Base-by-base conservation (phyloP, 2,113 vertebrate genomes). In the Mastomys coucha region DNA sequence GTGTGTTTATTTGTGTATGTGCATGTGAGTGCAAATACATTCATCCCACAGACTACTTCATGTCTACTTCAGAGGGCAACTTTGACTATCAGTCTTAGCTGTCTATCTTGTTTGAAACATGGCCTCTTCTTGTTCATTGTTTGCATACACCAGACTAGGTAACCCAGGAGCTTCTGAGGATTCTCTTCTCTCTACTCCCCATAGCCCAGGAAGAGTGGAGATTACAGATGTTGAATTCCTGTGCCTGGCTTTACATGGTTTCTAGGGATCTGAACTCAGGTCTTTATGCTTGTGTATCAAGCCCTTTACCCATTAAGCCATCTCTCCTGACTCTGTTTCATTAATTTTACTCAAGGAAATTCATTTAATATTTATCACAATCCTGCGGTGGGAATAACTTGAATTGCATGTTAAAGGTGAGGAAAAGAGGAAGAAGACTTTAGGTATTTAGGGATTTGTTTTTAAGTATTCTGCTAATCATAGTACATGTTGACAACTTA, bases 291-390 rank as follows among this genome's bases (percentile, higher is more conserved):
- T 87, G 63, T 49, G 20, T 69, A 17, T 67, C 42, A 69, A 51
- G 63, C 42, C 28, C 28, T 86, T 86, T 86, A 69, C 19, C 17
- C 2, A 45, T 17, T 49, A 42, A 49, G 42, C 16, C 28, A 86
- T 33, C 39, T 49, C 28, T 42, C 39, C 42, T 36, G 84, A 87
- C 56, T 24, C 42, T 86, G 5, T 82, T 94, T 80, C 33, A 81
- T 76, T 72, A 94, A 45, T 60, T 89, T 89, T 91, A 76, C 10
- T 24, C 26, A 77, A n/a, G 33, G 33, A 39, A 93, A n/a, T 26
- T 81, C 24, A 73, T 69, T 97, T 93, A 72, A 60, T 65, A 87
- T 67, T 94, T 53, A 85, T 88, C 36, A 82, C 11, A 92, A 7
- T 77, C 31, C 4, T 89, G 16, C 49, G 51, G 87, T n/a, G 13